These are phyloP conservation scores for Chamaetylas fuelleborni DNA, from an alignment of 2,113 vertebrate genomes.

Conservation along the genomic window DNA sequence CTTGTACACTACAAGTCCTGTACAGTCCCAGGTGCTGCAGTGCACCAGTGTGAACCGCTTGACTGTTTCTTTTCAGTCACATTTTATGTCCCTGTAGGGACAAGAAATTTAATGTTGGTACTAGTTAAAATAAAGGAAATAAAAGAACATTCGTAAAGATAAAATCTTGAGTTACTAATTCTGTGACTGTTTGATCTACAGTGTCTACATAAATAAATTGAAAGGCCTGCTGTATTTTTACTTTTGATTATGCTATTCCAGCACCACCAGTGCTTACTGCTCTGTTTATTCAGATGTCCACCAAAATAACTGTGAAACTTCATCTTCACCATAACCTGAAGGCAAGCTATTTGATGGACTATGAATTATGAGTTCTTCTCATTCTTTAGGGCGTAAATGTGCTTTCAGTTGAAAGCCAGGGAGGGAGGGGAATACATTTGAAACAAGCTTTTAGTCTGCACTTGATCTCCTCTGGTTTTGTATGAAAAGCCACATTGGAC, in stretches of 20 bases:
- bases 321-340: not conserved
- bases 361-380: not conserved
- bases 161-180: not conserved
- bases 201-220: not conserved
- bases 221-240: not conserved
- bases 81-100: not conserved
- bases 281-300: slow-evolving; percentile 1
- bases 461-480: slow-evolving; percentile 34
- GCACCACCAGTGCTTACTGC: not conserved
- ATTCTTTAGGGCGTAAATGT: not conserved
- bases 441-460: slow-evolving; percentile 27
- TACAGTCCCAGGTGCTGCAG: not conserved
- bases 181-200: not conserved
- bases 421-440: not conserved
- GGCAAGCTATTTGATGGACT: not conserved
- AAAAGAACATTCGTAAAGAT: not conserved
- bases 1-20: not conserved
- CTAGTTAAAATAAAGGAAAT: not conserved
- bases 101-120: not conserved
- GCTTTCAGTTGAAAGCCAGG: slow-evolving; percentile 1
- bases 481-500: slow-evolving; percentile 26
- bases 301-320: not conserved
- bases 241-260: not conserved
- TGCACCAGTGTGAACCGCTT: not conserved
- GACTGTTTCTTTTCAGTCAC: not conserved